Base-by-base conservation (phyloP, 2,113 vertebrate species). In the Lamprologus tigripictilis region DNA sequence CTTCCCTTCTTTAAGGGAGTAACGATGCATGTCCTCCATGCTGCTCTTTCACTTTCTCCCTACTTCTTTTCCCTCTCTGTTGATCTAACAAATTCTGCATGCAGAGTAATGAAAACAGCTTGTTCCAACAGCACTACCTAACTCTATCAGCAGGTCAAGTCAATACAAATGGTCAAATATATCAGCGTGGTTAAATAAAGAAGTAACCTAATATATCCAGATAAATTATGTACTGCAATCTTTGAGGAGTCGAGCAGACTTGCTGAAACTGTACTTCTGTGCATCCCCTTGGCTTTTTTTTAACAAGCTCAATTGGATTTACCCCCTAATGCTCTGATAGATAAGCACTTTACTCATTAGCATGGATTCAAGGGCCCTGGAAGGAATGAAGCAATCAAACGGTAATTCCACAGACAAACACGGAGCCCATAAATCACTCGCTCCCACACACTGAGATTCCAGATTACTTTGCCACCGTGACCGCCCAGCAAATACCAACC, bases 321-420 rank as follows among this genome's bases (percentile, higher is more conserved):
- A 28, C 85, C 86, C 88, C 90, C 87, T 91, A 90, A 92, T 88
- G 84, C 84, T 88, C 54, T 87, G 88, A 90, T 86, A 93, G 94
- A 95, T 94, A 93, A 95, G 93, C 92, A 92, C 93, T 93, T 92
- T 88, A 82, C 93, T 94, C 92, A 93, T 96, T 93, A 95, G 91
- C 91, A 91, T 89, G 89, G 92, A 90, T 92, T 86, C 92, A 87
- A 91, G 91, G 87, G 87, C 87, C 90, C 86, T 84, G 93, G n/a
- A 87, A 93, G 90, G 89, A 92, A 94, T 90, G 92, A 92, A 93
- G 92, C 93, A 94, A 95, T 95, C 93, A 94, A 92, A 93, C 7
- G 17, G 86, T 93, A 92, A 95, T 94, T 91, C 93, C 91, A 87
- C 87, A 93, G 88, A 94, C 91, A 93, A 93, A 94, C 93, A 94